Evolutionary conservation across 2,113 vertebrate species (phyloP), one percentile per base, ranked within the genome.

Genomic region (Pyxicephalus adspersus): DNA sequence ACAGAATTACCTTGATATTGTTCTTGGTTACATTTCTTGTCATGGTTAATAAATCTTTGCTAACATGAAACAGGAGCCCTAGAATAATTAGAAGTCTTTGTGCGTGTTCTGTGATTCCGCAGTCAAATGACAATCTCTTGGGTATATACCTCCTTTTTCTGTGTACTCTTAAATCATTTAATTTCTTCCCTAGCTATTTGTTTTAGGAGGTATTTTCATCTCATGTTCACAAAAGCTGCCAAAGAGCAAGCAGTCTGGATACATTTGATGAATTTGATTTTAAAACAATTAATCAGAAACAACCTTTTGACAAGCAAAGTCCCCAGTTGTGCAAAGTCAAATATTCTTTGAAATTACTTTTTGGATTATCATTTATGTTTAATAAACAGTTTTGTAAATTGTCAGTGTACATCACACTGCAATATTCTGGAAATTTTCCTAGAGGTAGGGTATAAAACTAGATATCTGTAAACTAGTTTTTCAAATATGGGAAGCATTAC

Each of bases 41-140:
- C 77, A 63, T 80, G 77, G 65, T 61, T 71, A 80, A 80, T 80
- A 80, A 80, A 80, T 80, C 77, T 80, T 60, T 61, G 52, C 34
- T 71, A 80, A 80, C 66, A 71, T 71, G 66, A 68, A 80, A 63
- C 29, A 63, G 34, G 57, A 72, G 15, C 66, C 28, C 34, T 70
- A 80, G 77, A 80, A 63, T 80, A 71, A 71, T 80, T 80, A 80
- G 66, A 63, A 19, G 45, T 38, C 77, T 80, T 52, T 72, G 67
- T 80, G 55, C 66, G 28, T 63, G 77, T 31, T 71, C 67, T 63
- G 34, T 72, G 77, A 71, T 71, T 71, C 54, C 51, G 23, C 58
- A 31, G 55, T 72, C 54, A 71, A 80, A 63, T 80, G 55, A 61
- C 66, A n/a, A n/a, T 71, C 66, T 80, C 77, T 20, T 72, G 66